These are phyloP conservation scores for Onychostruthus taczanowskii DNA, from an alignment of 2,113 vertebrate genomes.

Conservation along the genomic window DNA sequence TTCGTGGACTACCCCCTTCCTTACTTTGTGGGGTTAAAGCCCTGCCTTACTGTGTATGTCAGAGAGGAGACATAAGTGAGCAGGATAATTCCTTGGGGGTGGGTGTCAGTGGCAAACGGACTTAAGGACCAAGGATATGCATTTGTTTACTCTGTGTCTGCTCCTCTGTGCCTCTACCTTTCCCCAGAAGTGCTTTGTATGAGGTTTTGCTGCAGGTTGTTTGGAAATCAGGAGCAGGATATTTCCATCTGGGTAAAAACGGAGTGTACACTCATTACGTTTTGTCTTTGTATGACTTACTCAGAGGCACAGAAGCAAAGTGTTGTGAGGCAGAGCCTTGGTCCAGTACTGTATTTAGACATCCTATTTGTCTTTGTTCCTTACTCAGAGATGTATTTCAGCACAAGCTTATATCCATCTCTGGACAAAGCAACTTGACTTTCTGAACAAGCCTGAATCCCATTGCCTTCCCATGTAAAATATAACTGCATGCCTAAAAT, in stretches of 20 bases:
- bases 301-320: neutral
- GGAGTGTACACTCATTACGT: neutral
- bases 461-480: neutral
- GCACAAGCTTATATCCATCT: neutral
- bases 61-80: neutral
- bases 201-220: neutral
- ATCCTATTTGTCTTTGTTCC: neutral
- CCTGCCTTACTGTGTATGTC: neutral
- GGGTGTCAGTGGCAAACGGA: neutral
- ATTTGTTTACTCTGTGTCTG: neutral
- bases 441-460: neutral
- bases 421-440: slow-evolving; percentile 11
- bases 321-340: neutral
- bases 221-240: neutral
- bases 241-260: neutral
- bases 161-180: neutral
- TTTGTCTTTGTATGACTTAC: neutral
- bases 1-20: neutral
- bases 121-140: neutral
- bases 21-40: neutral
- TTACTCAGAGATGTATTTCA: neutral
- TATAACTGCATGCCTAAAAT: slow-evolving; percentile 4
- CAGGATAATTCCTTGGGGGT: neutral
- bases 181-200: neutral
- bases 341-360: neutral